Evolutionary conservation across 2,113 vertebrate species (phyloP), one percentile per base, ranked within the genome.

Genomic region (Leucoraja erinaceus): DNA sequence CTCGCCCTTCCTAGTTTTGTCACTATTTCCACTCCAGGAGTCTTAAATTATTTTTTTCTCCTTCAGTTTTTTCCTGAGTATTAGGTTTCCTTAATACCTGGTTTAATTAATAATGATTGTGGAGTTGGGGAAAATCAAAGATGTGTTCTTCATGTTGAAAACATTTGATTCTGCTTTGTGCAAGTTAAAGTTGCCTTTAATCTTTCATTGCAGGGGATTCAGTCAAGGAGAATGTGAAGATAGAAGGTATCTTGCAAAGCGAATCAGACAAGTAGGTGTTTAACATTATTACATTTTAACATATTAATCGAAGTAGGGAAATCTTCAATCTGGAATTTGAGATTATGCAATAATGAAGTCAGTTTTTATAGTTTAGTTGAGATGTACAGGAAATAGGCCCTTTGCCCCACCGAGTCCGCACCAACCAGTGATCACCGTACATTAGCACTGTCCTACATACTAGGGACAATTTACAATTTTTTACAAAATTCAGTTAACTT

Each of bases 201-300:
- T 79, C 93, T 93, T 63, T 88, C 54, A 25, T 54, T 59, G 33
- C 47, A 91, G 90, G 68, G 72, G 68, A 91, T 70, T 12, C 38
- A 28, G 68, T 47, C 54, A 33, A 33, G 31, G 90, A 72, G 22
- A 18, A 38, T 47, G 20, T 6, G 11, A 72, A 74, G 11, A 6
- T 72, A 11, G 90, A 91, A 72, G 54, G 38, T 54, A 47, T 10
- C 25, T 10, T 14, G 68, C 90, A 91, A 72, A 72, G 8, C 68
- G 66, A 22, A 74, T 47, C 16, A 6, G 90, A 70, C 68, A 47
- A 54, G 90, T 91, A 54, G 68, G 90, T 54, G 8, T 2, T 90
- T 66, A 56, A 56, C 20, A 81, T 81, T 81, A 81, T 81, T 56
- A n/a, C 56, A 31, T 2, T 63, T 4, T 1, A 61, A 14, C 4